Evolutionary conservation across 2,797 vertebrate species (phyloP).

Genomic region (Knipowitschia caucasica): DNA sequence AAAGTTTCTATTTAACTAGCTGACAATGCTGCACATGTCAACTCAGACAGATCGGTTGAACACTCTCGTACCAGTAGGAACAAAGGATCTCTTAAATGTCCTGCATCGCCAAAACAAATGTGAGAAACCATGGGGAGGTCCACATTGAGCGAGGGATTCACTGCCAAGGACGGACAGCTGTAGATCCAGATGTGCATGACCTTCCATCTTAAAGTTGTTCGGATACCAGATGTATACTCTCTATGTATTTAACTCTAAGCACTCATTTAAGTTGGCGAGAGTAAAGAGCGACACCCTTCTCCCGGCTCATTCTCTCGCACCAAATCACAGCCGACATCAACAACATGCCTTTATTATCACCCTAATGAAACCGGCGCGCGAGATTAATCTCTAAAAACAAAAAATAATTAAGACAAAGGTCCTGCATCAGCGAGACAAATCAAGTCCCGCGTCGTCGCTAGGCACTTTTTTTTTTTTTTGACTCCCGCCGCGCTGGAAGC

Average conservation of each 20-base stretch:
- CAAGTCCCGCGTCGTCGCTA: constrained; percentile 42
- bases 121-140: no score
- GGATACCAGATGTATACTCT: no score
- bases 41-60: no score
- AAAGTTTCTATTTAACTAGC: no score
- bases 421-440: constrained; percentile 55
- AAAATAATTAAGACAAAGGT: constrained; percentile 67
- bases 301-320: constrained; percentile 13
- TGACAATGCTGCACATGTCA: no score
- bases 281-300: background rate
- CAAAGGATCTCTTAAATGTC: no score
- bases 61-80: no score
- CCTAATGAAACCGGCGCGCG: constrained; percentile 64
- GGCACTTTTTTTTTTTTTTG: constrained; percentile 22
- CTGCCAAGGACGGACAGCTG: no score
- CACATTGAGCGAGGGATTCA: no score
- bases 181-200: no score
- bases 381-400: constrained; percentile 58
- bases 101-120: no score
- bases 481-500: constrained; percentile 41
- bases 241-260: background rate
- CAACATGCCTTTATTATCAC: constrained; percentile 39
- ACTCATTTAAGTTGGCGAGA: background rate
- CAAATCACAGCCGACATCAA: constrained; percentile 57
- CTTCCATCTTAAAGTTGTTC: no score